phyloP scores from a whole-genome alignment of 2,797 vertebrate species.

The Propithecus deckenii region DNA sequence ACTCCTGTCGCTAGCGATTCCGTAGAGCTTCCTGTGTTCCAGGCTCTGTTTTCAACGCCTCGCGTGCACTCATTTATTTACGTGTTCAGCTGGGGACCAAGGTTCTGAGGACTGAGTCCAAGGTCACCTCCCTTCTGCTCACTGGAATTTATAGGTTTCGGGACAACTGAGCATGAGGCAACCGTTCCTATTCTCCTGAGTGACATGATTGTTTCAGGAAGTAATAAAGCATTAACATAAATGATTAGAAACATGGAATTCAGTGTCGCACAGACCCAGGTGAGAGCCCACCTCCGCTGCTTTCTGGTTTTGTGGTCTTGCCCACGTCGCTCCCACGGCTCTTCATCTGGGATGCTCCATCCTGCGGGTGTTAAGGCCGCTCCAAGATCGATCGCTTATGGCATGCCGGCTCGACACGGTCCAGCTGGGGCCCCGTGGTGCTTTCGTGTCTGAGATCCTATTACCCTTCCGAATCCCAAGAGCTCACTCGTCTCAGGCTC shows the following conservation, averaged over 20 bases:
- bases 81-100: not conserved
- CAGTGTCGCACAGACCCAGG: not conserved
- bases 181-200: not conserved
- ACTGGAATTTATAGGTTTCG: not conserved
- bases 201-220: not conserved
- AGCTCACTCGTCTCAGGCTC: not conserved
- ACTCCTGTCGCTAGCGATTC: not conserved
- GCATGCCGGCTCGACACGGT: not conserved
- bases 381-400: not conserved
- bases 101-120: not conserved
- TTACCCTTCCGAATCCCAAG: not conserved
- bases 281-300: too few species aligned
- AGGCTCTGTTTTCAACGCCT: not conserved
- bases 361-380: not conserved
- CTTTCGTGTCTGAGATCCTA: not conserved
- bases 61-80: not conserved
- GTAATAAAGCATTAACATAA: not conserved
- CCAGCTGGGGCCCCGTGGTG: not conserved
- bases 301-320: not conserved
- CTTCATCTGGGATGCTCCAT: not conserved
- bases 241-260: not conserved
- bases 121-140: not conserved
- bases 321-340: not conserved
- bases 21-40: not conserved
- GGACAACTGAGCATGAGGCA: not conserved